Conservation (phyloP, 1,140 invertebrate genomes). For the Drosophila bifasciata region DNA sequence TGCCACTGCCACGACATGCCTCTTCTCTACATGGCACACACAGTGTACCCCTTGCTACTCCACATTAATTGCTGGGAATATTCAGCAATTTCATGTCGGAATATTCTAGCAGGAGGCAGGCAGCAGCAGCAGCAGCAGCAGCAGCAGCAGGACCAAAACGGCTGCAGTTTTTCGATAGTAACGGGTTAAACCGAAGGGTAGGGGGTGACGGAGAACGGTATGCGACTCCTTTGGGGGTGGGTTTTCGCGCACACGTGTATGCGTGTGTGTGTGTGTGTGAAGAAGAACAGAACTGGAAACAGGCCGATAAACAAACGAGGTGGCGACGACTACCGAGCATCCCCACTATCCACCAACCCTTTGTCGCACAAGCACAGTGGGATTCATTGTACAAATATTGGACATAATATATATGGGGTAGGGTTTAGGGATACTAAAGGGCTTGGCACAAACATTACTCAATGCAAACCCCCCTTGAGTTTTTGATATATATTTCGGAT, state of each 20-base stretch:
- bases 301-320: slow-evolving; percentile 50
- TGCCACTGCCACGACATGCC: too few species aligned
- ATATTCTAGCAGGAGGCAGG: slow-evolving; percentile 7
- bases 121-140: neutral
- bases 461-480: too few species aligned
- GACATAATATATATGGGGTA: too few species aligned
- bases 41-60: neutral
- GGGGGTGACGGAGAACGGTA: too few species aligned
- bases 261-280: slow-evolving; percentile 16
- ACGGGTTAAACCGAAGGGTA: slow-evolving; percentile 29
- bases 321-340: slow-evolving; percentile 3
- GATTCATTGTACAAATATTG: too few species aligned
- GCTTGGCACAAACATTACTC: too few species aligned
- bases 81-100: slow-evolving; percentile 30
- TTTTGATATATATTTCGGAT: too few species aligned
- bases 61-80: slow-evolving; percentile 30
- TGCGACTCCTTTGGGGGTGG: slow-evolving; percentile 23
- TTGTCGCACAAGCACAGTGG: neutral
- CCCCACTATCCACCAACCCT: slow-evolving; percentile 29
- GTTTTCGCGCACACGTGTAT: slow-evolving; percentile 3
- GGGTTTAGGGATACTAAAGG: too few species aligned
- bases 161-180: slow-evolving; percentile 61
- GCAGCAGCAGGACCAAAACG: slow-evolving; percentile 5
- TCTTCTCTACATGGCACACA: too few species aligned
- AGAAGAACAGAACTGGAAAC: slow-evolving; percentile 38